phyloP scores from a whole-genome alignment of 1,140 invertebrate genomes.

The Nasonia longicornis region DNA sequence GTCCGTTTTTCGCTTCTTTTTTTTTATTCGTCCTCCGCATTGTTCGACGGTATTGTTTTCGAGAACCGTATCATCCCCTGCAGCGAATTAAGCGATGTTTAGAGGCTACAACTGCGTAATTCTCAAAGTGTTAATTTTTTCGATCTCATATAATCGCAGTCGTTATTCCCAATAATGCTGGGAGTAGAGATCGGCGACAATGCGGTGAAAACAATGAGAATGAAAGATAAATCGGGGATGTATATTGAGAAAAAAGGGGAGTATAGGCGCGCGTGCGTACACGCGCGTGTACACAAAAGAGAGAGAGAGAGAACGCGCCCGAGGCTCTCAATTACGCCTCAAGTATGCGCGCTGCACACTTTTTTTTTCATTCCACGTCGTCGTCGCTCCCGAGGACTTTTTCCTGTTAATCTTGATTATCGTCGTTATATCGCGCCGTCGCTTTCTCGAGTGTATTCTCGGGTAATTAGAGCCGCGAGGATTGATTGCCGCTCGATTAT shows the following conservation, averaged over 20 bases:
- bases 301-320: not conserved
- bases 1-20: not conserved
- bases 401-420: conserved; percentile 39
- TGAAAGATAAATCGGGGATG: conserved; percentile 19
- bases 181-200: not conserved
- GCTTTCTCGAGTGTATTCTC: conserved; percentile 7
- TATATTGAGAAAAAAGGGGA: not conserved
- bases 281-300: not conserved
- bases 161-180: not conserved
- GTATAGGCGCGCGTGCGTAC: not conserved
- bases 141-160: not conserved
- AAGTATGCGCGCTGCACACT: conserved; percentile 28
- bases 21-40: not conserved
- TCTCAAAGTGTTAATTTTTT: too few species aligned
- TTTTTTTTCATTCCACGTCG: conserved; percentile 35
- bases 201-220: conserved; percentile 7
- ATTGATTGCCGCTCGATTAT: conserved; percentile 31
- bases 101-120: not conserved
- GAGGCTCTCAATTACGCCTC: conserved; percentile 37
- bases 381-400: conserved; percentile 4
- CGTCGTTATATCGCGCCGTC: conserved; percentile 27
- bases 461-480: conserved; percentile 31
- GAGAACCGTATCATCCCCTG: not conserved
- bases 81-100: not conserved
- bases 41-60: conserved; percentile 21